phyloP scores from a whole-genome alignment of 2,113 vertebrate genomes.

The Stegastes partitus region DNA sequence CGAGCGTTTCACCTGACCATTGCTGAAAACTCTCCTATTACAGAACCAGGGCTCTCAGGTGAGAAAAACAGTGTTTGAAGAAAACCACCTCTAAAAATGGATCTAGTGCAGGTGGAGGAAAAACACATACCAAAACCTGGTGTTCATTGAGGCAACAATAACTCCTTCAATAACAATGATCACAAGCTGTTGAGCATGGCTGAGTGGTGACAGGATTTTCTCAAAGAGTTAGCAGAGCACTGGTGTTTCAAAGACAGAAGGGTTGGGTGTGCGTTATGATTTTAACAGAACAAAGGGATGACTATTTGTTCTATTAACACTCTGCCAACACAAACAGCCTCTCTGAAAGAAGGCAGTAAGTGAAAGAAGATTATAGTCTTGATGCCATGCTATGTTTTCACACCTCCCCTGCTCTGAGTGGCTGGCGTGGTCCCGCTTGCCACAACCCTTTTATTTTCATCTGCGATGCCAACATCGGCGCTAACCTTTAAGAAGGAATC shows the following conservation, averaged over 20 bases:
- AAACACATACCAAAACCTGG: conserved; percentile 56
- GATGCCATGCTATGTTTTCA: conserved; percentile 68
- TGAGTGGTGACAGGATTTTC: conserved; percentile 63
- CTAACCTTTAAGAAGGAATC: conserved; percentile 72
- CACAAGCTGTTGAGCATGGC: conserved; percentile 60
- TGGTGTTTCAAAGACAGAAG: conserved; percentile 50
- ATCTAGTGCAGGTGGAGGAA: conserved; percentile 53
- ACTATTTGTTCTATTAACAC: conserved; percentile 68
- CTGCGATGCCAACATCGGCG: conserved; percentile 48
- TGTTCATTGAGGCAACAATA: conserved; percentile 69
- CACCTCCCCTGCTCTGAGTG: conserved; percentile 50
- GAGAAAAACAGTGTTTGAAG: conserved; percentile 64
- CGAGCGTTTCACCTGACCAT: conserved; percentile 61
- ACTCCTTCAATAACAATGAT: conserved; percentile 74
- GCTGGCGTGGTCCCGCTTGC: conserved; percentile 42
- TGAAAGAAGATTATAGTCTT: conserved; percentile 70
- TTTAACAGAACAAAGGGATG: conserved; percentile 67
- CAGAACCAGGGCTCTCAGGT: conserved; percentile 61
- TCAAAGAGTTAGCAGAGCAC: conserved; percentile 46
- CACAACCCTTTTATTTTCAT: conserved; percentile 72
- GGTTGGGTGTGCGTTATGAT: conserved; percentile 44
- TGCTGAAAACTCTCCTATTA: conserved; percentile 61
- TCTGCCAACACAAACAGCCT: conserved; percentile 66
- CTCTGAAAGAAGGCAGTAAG: conserved; percentile 55
- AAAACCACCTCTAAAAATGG: conserved; percentile 66